Percentiles rank a stretch among this genome's conserved stretches.
Conservation (phyloP, 2,888 invertebrate genomes). For the Punctoribates punctum region DNA sequence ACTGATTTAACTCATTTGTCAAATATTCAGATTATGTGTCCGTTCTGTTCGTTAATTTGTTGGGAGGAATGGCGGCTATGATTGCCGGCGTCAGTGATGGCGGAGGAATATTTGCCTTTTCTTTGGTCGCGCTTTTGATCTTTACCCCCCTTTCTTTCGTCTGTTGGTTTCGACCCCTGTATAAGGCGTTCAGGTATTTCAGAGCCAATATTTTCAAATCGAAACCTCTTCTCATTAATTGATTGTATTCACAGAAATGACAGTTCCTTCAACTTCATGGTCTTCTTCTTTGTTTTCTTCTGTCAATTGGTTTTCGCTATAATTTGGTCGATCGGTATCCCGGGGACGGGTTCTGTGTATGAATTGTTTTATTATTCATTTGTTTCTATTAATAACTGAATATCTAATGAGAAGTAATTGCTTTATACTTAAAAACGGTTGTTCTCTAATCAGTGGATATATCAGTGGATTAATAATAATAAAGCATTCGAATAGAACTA, state of each 20-base stretch:
- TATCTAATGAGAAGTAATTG: not conserved
- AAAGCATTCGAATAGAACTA: not conserved
- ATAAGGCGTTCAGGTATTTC: conserved; percentile 84
- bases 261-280: conserved; percentile 99
- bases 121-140: conserved; percentile 79
- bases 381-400: not conserved
- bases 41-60: conserved; percentile 75
- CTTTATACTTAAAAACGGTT: not conserved
- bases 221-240: not conserved
- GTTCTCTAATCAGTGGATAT: not conserved
- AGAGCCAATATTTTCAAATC: not conserved
- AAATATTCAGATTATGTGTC: conserved; percentile 71
- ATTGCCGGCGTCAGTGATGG: conserved; percentile 48
- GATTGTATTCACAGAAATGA: conserved; percentile 67
- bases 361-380: conserved; percentile 50
- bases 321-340: conserved; percentile 82
- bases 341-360: conserved; percentile 80
- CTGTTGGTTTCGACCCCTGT: conserved; percentile 98
- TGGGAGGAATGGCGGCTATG: conserved; percentile 77
- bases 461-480: conserved; percentile 38
- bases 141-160: conserved; percentile 96
- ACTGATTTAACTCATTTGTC: not conserved
- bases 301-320: conserved; percentile 86
- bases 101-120: conserved; percentile 74
- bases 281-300: conserved; percentile 98